Evolutionary conservation across 2,797 vertebrate genomes (phyloP).

Genomic region (Diceros bicornis): DNA sequence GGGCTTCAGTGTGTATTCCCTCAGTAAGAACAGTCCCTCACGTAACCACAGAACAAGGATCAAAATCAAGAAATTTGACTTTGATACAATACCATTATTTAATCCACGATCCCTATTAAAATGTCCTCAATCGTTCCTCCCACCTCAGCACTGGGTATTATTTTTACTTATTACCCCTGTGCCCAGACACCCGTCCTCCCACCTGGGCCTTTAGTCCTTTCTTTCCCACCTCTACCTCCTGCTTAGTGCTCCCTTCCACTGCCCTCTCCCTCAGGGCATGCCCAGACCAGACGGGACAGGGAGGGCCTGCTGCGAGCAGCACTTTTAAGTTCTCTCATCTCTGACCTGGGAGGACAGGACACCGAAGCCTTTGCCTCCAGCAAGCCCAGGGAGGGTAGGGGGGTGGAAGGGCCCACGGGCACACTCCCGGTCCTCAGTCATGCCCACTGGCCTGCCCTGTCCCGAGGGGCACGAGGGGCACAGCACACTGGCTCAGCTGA

Average conservation of each 20-base stretch:
- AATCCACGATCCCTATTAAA: background rate
- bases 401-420: accelerated
- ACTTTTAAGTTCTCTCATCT: background rate
- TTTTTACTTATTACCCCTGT: background rate
- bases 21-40: background rate
- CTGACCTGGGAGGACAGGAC: background rate
- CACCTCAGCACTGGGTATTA: background rate
- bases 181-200: too few relatives aligned
- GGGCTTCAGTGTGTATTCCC: background rate
- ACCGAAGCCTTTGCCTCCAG: background rate
- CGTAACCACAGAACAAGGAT: too few relatives aligned
- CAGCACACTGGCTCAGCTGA: background rate
- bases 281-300: background rate
- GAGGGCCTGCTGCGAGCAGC: accelerated
- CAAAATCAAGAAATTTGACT: background rate
- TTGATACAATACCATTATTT: background rate
- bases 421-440: background rate
- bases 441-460: background rate
- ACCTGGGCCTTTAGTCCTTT: background rate
- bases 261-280: background rate
- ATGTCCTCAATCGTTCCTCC: background rate
- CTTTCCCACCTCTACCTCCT: background rate
- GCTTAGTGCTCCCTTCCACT: background rate
- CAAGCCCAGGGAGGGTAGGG: background rate
- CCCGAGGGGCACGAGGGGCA: background rate